Conservation (phyloP, 2,888 invertebrate genomes). For the Hirtodrosophila duncani region DNA sequence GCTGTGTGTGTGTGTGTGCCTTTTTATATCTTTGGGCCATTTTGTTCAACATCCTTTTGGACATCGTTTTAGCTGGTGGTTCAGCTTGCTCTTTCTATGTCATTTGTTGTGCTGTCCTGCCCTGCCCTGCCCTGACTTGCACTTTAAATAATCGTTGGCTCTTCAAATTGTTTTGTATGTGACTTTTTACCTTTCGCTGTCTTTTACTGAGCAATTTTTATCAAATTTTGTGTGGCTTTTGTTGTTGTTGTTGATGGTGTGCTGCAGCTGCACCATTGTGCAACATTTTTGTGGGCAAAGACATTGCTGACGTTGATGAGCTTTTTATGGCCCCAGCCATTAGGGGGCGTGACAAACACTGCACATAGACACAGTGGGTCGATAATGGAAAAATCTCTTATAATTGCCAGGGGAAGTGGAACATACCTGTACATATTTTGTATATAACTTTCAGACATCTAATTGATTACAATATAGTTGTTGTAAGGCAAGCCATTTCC, state of each 20-base stretch:
- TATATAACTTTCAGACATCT: too few species aligned
- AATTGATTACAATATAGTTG: too few species aligned
- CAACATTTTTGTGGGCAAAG: constrained; percentile 18
- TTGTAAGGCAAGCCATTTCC: too few species aligned
- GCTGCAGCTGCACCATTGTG: constrained; percentile 42
- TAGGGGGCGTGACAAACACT: constrained; percentile 56
- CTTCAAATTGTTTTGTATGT: constrained; percentile 54
- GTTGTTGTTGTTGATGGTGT: constrained; percentile 17
- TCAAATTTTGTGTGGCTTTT: constrained; percentile 54
- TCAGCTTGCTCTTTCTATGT: constrained; percentile 48
- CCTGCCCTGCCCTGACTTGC: constrained; percentile 44
- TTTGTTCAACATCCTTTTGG: too few species aligned
- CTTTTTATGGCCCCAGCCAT: constrained; percentile 67
- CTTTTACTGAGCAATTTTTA: constrained; percentile 61
- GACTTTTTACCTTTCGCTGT: constrained; percentile 8
- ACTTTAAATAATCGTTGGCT: constrained; percentile 69
- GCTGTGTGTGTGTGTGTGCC: not conserved
- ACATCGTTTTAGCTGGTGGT: constrained; percentile 23
- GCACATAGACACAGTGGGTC: too few species aligned
- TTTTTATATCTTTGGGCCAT: constrained; percentile 46
- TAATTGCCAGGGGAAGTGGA: too few species aligned
- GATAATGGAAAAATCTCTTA: too few species aligned
- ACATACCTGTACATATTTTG: too few species aligned
- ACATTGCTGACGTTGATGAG: constrained; percentile 57
- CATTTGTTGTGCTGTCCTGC: constrained; percentile 55